A percentile compares a stretch with the other conserved stretches of the same genome.
These are phyloP conservation scores for cattle (Bos taurus) DNA, from an alignment of 2,113 vertebrate species.

Conservation along the genomic window DNA sequence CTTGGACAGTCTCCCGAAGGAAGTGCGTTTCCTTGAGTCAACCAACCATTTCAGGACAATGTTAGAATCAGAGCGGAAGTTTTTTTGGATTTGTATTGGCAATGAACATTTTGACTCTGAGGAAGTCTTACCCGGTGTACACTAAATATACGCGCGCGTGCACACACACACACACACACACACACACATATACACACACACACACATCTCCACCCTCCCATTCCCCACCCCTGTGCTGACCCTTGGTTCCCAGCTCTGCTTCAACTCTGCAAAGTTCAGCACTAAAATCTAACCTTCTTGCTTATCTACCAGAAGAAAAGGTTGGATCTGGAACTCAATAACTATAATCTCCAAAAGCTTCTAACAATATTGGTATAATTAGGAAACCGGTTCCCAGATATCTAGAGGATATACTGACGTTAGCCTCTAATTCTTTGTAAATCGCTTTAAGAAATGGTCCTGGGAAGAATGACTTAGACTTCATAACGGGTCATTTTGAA, in stretches of 20 bases:
- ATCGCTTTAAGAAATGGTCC: neutral
- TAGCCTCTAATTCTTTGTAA: neutral
- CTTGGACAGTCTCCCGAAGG: neutral
- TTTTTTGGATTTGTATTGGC: neutral
- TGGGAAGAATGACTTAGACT: neutral
- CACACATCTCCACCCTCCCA: neutral
- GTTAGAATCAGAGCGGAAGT: neutral
- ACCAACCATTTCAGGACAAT: neutral
- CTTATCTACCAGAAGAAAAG: neutral
- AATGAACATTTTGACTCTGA: neutral
- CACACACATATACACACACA: neutral
- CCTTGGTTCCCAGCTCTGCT: neutral
- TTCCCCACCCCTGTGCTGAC: neutral
- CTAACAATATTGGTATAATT: neutral
- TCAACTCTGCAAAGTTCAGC: neutral
- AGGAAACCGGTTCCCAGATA: neutral
- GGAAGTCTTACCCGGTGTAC: neutral
- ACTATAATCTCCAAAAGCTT: neutral
- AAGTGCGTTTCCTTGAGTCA: neutral
- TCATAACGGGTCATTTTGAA: neutral
- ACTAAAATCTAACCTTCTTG: neutral
- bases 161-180: neutral
- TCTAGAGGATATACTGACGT: neutral
- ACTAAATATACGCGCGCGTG: neutral
- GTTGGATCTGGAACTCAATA: neutral